These are phyloP conservation scores for Melanocharis versteri DNA, from an alignment of 2,113 vertebrate genomes.

Conservation along the genomic window DNA sequence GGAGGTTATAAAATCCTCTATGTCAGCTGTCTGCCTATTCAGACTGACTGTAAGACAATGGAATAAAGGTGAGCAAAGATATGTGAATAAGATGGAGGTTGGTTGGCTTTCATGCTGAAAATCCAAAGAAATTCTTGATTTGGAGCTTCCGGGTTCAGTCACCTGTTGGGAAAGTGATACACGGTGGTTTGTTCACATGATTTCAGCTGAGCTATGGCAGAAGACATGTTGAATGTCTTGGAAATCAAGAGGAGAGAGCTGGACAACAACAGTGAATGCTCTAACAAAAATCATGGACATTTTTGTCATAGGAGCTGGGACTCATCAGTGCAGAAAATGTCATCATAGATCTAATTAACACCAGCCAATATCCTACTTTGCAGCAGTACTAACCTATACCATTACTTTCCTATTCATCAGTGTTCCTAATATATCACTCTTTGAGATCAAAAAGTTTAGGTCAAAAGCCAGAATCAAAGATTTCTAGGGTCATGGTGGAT, in stretches of 20 bases:
- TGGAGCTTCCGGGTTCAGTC: background rate
- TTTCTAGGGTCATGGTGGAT: background rate
- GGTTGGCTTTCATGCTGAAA: background rate
- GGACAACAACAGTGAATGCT: background rate
- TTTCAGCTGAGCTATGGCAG: background rate
- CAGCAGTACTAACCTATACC: background rate
- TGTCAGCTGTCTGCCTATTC: background rate
- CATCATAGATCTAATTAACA: conserved; percentile 21
- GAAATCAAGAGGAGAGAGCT: background rate
- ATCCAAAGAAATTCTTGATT: background rate
- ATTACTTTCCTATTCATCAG: conserved; percentile 37
- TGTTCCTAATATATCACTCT: background rate
- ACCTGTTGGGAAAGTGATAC: background rate
- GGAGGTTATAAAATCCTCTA: background rate
- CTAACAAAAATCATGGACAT: background rate
- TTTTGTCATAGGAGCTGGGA: background rate
- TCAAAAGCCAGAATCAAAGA: conserved; percentile 41
- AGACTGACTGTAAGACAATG: background rate
- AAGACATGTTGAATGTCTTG: background rate
- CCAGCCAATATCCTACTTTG: background rate
- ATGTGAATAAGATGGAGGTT: background rate
- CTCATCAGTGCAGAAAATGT: background rate
- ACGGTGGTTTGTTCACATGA: background rate
- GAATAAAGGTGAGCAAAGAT: background rate
- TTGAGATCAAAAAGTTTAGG: conserved; percentile 27